These are phyloP conservation scores for Aspiorhynchus laticeps DNA, from an alignment of 2,113 vertebrate species.

Conservation along the genomic window DNA sequence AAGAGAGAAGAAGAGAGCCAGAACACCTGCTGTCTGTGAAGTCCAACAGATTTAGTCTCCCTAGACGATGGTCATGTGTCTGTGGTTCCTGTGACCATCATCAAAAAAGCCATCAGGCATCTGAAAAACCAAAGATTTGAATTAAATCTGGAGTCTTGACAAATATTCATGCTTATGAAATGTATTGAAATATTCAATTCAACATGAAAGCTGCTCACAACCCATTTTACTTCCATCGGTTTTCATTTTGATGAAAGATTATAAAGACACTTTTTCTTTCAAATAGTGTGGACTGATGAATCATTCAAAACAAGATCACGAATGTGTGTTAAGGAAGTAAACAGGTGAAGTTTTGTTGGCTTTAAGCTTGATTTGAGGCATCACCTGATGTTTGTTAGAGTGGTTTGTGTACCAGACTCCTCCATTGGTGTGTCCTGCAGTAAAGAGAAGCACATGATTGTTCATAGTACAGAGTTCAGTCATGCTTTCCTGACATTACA, in stretches of 20 bases:
- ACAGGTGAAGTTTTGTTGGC: background rate
- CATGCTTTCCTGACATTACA: background rate
- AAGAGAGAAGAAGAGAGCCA: background rate
- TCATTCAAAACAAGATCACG: background rate
- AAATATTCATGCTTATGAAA: background rate
- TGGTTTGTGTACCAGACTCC: slow-evolving; percentile 29
- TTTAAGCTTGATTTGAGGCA: background rate
- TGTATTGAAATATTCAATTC: background rate
- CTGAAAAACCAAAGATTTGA: background rate
- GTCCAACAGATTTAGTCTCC: slow-evolving; percentile 15
- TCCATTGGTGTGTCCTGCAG: slow-evolving; percentile 48
- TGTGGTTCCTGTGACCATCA: slow-evolving; percentile 62
- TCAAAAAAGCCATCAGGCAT: background rate
- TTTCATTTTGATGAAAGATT: background rate
- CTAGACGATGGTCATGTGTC: slow-evolving; percentile 74
- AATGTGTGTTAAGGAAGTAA: background rate
- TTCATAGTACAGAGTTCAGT: background rate
- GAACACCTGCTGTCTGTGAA: background rate
- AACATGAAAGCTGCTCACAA: background rate
- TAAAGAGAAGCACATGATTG: background rate
- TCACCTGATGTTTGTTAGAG: slow-evolving; percentile 49
- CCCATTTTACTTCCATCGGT: background rate
- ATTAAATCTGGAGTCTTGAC: background rate
- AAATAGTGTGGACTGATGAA: background rate
- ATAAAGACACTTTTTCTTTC: background rate